Evolutionary conservation across 2,113 vertebrate species (phyloP).

Genomic region (Hiodon alosoides): DNA sequence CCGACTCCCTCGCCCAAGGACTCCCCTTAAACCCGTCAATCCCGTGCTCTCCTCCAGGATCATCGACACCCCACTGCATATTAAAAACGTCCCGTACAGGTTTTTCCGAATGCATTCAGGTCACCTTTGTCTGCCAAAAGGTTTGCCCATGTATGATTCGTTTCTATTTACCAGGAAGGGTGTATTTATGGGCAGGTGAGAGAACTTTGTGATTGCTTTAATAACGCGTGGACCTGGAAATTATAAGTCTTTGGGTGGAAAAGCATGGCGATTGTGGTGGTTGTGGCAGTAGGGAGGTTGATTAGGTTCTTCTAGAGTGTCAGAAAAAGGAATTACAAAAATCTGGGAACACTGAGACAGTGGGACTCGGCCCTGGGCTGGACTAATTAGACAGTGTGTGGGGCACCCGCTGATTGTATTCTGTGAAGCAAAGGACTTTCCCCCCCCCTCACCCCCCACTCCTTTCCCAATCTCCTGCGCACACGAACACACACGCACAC

Average conservation of each 20-base stretch:
- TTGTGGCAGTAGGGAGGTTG: slow-evolving; percentile 52
- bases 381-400: slow-evolving; percentile 72
- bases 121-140: slow-evolving; percentile 12
- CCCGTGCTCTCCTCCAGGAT: background rate
- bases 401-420: slow-evolving; percentile 9
- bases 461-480: background rate
- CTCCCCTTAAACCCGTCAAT: background rate
- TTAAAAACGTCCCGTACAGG: background rate
- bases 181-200: slow-evolving; percentile 57
- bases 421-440: background rate
- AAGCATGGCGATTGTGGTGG: slow-evolving; percentile 11
- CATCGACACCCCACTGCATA: background rate
- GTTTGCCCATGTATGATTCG: slow-evolving; percentile 1
- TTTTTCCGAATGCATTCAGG: background rate
- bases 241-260: slow-evolving; percentile 43
- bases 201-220: slow-evolving; percentile 67
- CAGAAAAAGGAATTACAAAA: slow-evolving; percentile 56
- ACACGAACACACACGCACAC: slow-evolving; percentile 25
- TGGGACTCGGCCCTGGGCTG: slow-evolving; percentile 53
- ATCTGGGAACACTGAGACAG: slow-evolving; percentile 54
- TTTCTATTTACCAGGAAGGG: slow-evolving; percentile 34
- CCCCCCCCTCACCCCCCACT: background rate
- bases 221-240: slow-evolving; percentile 57
- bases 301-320: slow-evolving; percentile 60
- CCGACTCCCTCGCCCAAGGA: background rate